A percentile compares a stretch with the other conserved stretches of the same genome.
Conservation (phyloP, 2,888 invertebrate species). For the Cenopis cana region DNA sequence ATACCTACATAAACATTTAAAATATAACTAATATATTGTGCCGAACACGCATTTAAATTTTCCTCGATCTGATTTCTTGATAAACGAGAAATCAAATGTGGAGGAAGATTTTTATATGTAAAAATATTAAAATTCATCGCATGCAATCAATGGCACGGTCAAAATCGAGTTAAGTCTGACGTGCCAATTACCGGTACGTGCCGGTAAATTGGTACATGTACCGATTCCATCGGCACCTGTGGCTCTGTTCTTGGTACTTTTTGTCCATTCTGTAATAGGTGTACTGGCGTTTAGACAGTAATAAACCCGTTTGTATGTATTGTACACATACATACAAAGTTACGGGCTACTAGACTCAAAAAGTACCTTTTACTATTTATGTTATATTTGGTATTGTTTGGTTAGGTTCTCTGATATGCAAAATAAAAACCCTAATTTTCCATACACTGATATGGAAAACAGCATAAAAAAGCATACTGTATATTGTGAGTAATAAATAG, state of each 20-base stretch:
- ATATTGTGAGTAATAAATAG: too few species aligned
- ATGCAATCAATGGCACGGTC: slow-evolving; percentile 11
- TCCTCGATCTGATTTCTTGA: not conserved
- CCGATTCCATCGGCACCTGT: slow-evolving; percentile 10
- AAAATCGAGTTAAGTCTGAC: slow-evolving; percentile 27
- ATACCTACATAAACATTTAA: too few species aligned
- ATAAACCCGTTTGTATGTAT: too few species aligned
- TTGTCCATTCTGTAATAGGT: not conserved
- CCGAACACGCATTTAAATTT: not conserved
- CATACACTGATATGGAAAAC: too few species aligned
- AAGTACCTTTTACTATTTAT: too few species aligned
- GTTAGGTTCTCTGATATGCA: too few species aligned
- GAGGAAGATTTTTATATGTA: not conserved
- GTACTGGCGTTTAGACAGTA: too few species aligned
- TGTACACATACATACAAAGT: too few species aligned
- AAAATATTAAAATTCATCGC: slow-evolving; percentile 28
- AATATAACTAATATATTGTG: not conserved
- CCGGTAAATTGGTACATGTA: slow-evolving; percentile 29
- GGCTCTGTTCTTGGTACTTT: not conserved
- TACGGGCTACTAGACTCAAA: too few species aligned
- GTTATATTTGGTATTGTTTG: too few species aligned
- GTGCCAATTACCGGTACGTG: slow-evolving; percentile 25
- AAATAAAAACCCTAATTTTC: too few species aligned
- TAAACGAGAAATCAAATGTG: not conserved
- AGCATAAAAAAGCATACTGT: too few species aligned